Percentiles rank a stretch among this genome's conserved stretches.
phyloP scores from a whole-genome alignment of 2,888 invertebrate species.

The Drosophila nigricruria region DNA sequence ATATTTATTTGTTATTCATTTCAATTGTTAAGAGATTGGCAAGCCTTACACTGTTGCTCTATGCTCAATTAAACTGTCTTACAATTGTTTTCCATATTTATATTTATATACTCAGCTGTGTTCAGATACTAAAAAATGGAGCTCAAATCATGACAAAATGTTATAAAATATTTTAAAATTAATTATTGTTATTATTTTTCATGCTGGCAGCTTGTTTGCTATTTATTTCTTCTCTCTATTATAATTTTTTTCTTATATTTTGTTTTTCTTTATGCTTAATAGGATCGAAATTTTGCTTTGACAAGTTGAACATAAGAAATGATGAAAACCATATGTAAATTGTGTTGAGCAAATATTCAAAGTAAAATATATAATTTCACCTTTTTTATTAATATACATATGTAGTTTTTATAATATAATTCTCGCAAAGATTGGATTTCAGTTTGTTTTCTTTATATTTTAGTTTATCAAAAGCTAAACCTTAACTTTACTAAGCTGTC shows the following conservation, averaged over 20 bases:
- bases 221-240: conserved; percentile 43
- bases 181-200: conserved; percentile 74
- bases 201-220: conserved; percentile 75
- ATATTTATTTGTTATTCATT: background rate
- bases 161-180: conserved; percentile 75
- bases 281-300: conserved; percentile 50
- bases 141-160: conserved; percentile 64
- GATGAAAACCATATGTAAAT: conserved; percentile 11
- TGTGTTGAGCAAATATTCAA: conserved; percentile 20
- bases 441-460: conserved; percentile 24
- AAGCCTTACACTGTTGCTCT: conserved; percentile 41
- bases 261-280: conserved; percentile 28
- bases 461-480: conserved; percentile 70
- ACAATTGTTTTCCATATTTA: conserved; percentile 21
- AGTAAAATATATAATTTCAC: conserved; percentile 54
- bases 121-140: conserved; percentile 47
- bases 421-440: conserved; percentile 40
- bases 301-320: background rate
- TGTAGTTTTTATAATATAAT: conserved; percentile 26
- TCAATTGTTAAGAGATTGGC: conserved; percentile 50
- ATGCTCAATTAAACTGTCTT: conserved; percentile 23
- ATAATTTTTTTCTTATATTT: conserved; percentile 11
- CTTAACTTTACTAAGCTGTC: conserved; percentile 58
- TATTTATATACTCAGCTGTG: conserved; percentile 29
- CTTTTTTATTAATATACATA: conserved; percentile 37